Evolutionary conservation across 1,140 invertebrate genomes (phyloP).

Genomic region (Camponotus vicinus): DNA sequence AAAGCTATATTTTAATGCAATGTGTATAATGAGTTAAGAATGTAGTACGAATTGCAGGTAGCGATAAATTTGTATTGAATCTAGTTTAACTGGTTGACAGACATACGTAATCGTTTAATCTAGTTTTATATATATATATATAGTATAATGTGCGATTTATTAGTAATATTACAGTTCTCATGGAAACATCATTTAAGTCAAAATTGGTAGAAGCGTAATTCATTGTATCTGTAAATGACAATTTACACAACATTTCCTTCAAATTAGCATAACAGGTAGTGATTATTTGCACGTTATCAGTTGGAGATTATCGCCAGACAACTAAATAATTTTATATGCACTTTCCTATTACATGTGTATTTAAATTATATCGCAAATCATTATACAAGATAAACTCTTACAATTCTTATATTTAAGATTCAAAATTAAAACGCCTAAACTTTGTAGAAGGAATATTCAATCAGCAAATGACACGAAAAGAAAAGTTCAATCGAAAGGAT

Average conservation of each 20-base stretch:
- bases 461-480: background rate
- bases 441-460: too few species aligned
- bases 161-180: constrained; percentile 53
- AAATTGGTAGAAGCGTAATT: constrained; percentile 47
- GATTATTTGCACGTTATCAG: constrained; percentile 32
- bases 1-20: constrained; percentile 29
- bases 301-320: background rate
- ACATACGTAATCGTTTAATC: constrained; percentile 57
- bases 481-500: background rate
- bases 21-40: constrained; percentile 24
- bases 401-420: background rate
- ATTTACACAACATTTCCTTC: constrained; percentile 52
- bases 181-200: constrained; percentile 47
- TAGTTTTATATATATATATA: constrained; percentile 11
- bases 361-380: background rate
- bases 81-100: constrained; percentile 60
- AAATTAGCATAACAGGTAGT: constrained; percentile 30
- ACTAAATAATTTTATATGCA: constrained; percentile 6
- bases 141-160: constrained; percentile 11
- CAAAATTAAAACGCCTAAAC: background rate
- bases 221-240: constrained; percentile 50
- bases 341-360: too few species aligned
- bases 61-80: constrained; percentile 50
- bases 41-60: background rate
- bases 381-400: background rate